Evolutionary conservation across 2,888 invertebrate genomes (phyloP).

Genomic region (Ornithoptera priamus): DNA sequence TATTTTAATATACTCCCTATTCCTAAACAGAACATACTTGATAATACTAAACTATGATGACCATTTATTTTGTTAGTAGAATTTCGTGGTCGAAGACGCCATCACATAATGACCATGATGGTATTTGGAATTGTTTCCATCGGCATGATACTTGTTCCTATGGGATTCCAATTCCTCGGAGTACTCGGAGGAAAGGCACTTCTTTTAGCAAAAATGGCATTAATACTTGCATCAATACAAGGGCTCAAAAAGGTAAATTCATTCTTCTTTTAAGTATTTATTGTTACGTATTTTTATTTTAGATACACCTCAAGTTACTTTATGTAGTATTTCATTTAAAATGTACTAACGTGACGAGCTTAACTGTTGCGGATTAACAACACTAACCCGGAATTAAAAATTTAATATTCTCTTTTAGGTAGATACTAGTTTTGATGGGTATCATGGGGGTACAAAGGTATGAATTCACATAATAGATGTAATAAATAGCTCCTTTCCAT

Average conservation of each 20-base stretch:
- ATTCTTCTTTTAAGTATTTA: not conserved
- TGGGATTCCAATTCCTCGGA: constrained; percentile 92
- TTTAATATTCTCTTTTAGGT: constrained; percentile 69
- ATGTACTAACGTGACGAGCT: constrained; percentile 9
- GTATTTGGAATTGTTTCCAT: constrained; percentile 89
- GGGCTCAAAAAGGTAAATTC: constrained; percentile 85
- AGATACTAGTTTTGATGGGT: constrained; percentile 67
- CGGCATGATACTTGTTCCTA: constrained; percentile 87
- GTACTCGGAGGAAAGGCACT: constrained; percentile 90
- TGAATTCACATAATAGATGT: constrained; percentile 47
- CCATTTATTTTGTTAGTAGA: constrained; percentile 48
- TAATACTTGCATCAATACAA: constrained; percentile 88
- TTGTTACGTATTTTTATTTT: not conserved
- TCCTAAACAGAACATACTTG: too few species aligned
- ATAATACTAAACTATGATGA: not conserved
- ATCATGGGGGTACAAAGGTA: constrained; percentile 73
- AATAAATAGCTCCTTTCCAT: constrained; percentile 34
- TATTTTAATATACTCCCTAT: too few species aligned
- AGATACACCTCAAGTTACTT: not conserved
- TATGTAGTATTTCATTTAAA: not conserved
- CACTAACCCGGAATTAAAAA: constrained; percentile 37
- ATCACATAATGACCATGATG: constrained; percentile 87
- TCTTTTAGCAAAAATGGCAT: constrained; percentile 89
- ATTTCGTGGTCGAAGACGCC: constrained; percentile 81
- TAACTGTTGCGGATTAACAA: constrained; percentile 13